Evolutionary conservation across 1,140 invertebrate species (phyloP).

Genomic region (Bactericera cockerelli): DNA sequence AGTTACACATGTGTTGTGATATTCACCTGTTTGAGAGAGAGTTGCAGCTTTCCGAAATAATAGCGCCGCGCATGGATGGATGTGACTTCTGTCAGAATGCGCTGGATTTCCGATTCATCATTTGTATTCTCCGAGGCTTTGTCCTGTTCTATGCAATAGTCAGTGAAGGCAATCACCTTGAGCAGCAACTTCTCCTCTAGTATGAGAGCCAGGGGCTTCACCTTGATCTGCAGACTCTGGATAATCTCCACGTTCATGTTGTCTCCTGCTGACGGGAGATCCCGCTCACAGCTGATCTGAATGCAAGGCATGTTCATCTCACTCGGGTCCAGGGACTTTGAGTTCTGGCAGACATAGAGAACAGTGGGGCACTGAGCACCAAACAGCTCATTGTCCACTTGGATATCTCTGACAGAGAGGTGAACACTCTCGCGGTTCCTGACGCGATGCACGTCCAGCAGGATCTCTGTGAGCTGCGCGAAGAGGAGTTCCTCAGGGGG

Average conservation of each 20-base stretch:
- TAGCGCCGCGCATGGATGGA: constrained; percentile 66
- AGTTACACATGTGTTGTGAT: no score
- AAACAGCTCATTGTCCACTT: constrained; percentile 62
- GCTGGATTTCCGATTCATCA: constrained; percentile 55
- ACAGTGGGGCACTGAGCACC: constrained; percentile 70
- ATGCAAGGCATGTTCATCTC: constrained; percentile 39
- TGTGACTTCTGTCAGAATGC: constrained; percentile 62
- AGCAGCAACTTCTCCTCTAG: constrained; percentile 78
- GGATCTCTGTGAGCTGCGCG: constrained; percentile 53
- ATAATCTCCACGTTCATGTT: constrained; percentile 60
- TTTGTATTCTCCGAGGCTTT: constrained; percentile 44
- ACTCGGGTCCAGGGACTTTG: constrained; percentile 28
- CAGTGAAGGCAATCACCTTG: constrained; percentile 59
- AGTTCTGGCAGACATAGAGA: constrained; percentile 46
- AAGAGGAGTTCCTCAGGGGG: constrained; percentile 77
- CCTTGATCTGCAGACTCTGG: constrained; percentile 60
- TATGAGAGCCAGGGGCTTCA: constrained; percentile 69
- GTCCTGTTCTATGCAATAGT: constrained; percentile 24
- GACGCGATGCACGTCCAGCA: constrained; percentile 44
- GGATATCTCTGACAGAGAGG: constrained; percentile 59
- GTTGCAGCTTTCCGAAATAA: constrained; percentile 76
- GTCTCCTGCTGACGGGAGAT: constrained; percentile 45
- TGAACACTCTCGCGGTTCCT: constrained; percentile 42
- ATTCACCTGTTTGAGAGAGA: constrained; percentile 54
- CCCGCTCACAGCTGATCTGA: constrained; percentile 45